Evolutionary conservation across 2,113 vertebrate species (phyloP).

Genomic region (Cynoglossus semilaevis): DNA sequence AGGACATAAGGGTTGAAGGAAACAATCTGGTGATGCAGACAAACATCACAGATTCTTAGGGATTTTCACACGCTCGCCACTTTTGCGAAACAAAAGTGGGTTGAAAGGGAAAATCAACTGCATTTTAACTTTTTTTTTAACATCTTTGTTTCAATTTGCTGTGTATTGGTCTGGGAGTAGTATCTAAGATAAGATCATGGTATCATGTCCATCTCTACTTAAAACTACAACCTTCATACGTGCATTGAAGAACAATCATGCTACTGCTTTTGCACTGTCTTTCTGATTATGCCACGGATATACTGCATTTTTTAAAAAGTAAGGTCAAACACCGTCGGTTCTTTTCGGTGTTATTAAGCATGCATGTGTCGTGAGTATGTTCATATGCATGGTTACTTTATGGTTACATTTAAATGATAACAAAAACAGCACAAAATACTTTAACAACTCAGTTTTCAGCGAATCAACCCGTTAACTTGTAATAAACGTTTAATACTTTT

Average conservation of each 20-base stretch:
- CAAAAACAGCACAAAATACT: constrained; percentile 61
- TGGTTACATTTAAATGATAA: constrained; percentile 55
- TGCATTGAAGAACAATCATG: constrained; percentile 36
- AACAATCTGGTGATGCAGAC: constrained; percentile 35
- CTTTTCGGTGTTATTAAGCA: constrained; percentile 52
- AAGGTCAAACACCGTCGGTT: constrained; percentile 43
- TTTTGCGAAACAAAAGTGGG: constrained; percentile 13
- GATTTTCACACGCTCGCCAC: constrained; percentile 31
- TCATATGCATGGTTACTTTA: constrained; percentile 57
- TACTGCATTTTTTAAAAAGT: constrained; percentile 60
- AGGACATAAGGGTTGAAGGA: constrained; percentile 45
- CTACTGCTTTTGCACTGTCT: constrained; percentile 70
- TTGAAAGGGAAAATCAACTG: constrained; percentile 12
- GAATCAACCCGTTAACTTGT: constrained; percentile 12
- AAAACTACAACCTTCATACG: constrained; percentile 27
- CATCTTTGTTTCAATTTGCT: constrained; percentile 31
- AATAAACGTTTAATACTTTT: constrained; percentile 23
- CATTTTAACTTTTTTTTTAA: constrained; percentile 31
- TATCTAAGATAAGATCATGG: constrained; percentile 40
- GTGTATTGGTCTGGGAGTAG: constrained; percentile 37
- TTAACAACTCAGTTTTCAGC: constrained; percentile 44
- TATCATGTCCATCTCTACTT: constrained; percentile 50
- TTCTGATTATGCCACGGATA: constrained; percentile 76
- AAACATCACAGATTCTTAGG: constrained; percentile 44
- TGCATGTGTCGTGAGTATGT: constrained; percentile 59